phyloP scores from a whole-genome alignment of 2,113 vertebrate genomes.

The Cricetomys ansorgei region DNA sequence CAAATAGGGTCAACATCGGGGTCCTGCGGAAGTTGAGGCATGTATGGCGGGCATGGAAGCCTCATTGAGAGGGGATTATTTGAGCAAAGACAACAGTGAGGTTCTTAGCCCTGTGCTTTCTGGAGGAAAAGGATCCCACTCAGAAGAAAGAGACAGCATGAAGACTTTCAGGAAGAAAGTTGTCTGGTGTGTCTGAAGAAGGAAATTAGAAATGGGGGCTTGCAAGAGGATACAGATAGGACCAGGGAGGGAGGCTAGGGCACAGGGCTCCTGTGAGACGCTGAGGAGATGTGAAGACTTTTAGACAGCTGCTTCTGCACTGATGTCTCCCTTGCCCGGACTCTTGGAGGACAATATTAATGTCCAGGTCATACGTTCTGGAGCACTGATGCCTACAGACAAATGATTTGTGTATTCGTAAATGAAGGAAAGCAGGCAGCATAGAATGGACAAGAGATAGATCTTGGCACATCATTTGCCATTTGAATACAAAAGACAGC shows the following conservation, averaged over 20 bases:
- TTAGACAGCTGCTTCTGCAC: not conserved
- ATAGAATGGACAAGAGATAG: too few relatives aligned
- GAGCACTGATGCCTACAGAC: not conserved
- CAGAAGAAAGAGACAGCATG: not conserved
- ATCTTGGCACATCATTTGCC: not conserved
- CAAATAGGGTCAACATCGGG: not conserved
- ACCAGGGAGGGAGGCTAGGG: not conserved
- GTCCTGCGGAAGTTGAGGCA: accelerated
- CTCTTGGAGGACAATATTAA: not conserved
- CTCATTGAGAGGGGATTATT: not conserved
- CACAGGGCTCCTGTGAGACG: not conserved
- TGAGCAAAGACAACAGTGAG: not conserved
- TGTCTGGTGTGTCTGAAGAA: not conserved
- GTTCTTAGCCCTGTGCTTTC: not conserved
- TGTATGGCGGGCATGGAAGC: not conserved
- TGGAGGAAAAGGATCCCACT: not conserved
- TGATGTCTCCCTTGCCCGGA: not conserved
- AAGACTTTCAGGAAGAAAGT: not conserved
- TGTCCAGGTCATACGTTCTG: not conserved
- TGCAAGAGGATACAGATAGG: not conserved
- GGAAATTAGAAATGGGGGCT: not conserved
- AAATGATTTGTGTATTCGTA: not conserved
- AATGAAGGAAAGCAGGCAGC: not conserved
- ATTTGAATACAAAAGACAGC: not conserved
- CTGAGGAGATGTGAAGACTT: not conserved